Evolutionary conservation across 2,888 invertebrate genomes (phyloP).

Genomic region (Thymelicus sylvestris): DNA sequence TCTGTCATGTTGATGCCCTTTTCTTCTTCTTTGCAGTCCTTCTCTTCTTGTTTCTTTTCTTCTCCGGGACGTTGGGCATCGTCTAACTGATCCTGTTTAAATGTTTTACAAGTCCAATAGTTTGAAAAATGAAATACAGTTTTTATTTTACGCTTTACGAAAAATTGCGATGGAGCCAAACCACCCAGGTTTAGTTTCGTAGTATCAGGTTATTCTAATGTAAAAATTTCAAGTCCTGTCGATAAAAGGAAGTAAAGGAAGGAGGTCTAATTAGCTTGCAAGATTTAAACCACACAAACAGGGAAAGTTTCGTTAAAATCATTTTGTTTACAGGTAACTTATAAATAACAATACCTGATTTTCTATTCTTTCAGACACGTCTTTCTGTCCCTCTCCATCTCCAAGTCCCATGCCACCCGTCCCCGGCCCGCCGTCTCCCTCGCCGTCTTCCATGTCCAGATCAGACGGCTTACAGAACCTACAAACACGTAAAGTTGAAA

Average conservation of each 20-base stretch:
- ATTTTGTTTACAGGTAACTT: background rate
- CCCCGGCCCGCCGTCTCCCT: slow-evolving; percentile 86
- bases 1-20: slow-evolving; percentile 98
- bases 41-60: slow-evolving; percentile 89
- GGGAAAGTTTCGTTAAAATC: no score
- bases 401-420: slow-evolving; percentile 94
- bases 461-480: slow-evolving; percentile 98
- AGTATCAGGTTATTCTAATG: no score
- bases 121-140: no score
- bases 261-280: no score
- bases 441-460: slow-evolving; percentile 90
- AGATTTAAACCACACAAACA: no score
- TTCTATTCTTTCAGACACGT: slow-evolving; percentile 97
- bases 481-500: background rate
- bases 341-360: slow-evolving; percentile 64
- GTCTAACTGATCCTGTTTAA: slow-evolving; percentile 92
- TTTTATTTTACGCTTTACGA: no score
- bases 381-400: slow-evolving; percentile 96
- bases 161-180: no score
- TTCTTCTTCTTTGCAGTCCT: slow-evolving; percentile 94
- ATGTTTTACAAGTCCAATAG: background rate
- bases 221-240: no score
- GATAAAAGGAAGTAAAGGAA: no score
- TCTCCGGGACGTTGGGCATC: slow-evolving; percentile 93
- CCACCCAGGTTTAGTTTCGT: no score